Conservation (phyloP, 2,888 invertebrate genomes). For the Gisinianus flammeolus region DNA sequence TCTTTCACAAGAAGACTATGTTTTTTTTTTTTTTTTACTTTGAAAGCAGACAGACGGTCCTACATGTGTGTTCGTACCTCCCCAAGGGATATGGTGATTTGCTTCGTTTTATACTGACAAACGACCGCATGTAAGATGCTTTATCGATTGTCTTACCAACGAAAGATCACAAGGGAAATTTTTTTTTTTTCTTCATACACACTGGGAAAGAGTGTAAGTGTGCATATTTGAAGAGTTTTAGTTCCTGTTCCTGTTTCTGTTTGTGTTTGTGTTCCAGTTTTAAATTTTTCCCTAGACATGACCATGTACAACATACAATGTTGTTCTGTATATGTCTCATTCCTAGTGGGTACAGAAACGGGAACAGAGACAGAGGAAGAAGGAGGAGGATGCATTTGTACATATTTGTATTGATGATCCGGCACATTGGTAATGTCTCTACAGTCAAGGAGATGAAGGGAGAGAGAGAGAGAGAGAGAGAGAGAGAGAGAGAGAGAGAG, state of each 20-base stretch:
- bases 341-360: no score
- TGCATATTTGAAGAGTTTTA: background rate
- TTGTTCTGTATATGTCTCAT: no score
- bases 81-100: slow-evolving; percentile 32
- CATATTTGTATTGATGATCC: background rate
- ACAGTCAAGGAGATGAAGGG: background rate
- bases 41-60: background rate
- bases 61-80: slow-evolving; percentile 10
- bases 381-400: background rate
- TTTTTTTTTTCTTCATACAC: background rate
- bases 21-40: background rate
- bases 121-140: slow-evolving; percentile 33
- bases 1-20: slow-evolving; percentile 15
- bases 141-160: slow-evolving; percentile 33
- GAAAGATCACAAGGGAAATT: slow-evolving; percentile 28
- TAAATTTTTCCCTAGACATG: background rate
- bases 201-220: background rate
- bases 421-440: background rate
- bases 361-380: no score
- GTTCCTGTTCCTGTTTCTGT: background rate
- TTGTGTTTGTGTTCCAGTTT: background rate
- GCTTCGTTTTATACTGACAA: slow-evolving; percentile 30
- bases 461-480: background rate
- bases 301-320: background rate
- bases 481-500: background rate